Evolutionary conservation across 2,888 invertebrate species (phyloP).

Genomic region (Andrena camellia): DNA sequence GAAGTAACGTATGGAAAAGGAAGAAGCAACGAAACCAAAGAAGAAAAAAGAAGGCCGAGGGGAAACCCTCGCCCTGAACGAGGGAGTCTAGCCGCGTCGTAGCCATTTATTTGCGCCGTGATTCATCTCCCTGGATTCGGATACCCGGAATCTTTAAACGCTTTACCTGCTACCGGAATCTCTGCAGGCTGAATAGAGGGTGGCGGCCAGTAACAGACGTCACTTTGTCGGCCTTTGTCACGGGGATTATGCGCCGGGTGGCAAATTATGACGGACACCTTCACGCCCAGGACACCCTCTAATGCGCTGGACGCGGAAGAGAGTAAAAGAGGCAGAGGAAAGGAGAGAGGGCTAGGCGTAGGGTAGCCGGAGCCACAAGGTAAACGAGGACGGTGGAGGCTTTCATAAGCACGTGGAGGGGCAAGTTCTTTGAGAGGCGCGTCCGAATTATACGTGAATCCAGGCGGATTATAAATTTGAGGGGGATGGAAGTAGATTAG

Average conservation of each 20-base stretch:
- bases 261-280: constrained; percentile 80
- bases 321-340: constrained; percentile 3
- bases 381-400: constrained; percentile 11
- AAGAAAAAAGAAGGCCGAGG: not conserved
- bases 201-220: constrained; percentile 75
- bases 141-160: constrained; percentile 65
- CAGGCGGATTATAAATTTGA: constrained; percentile 48
- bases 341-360: not conserved
- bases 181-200: constrained; percentile 69
- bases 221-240: constrained; percentile 80
- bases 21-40: not conserved
- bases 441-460: constrained; percentile 51
- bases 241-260: constrained; percentile 79
- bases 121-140: constrained; percentile 61
- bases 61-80: not conserved
- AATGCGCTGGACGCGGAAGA: constrained; percentile 60
- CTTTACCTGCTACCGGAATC: constrained; percentile 78
- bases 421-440: constrained; percentile 48
- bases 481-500: constrained; percentile 44
- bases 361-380: not conserved
- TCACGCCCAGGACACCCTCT: constrained; percentile 73
- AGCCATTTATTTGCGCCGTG: constrained; percentile 58
- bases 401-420: constrained; percentile 42
- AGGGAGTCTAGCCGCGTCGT: constrained; percentile 11
- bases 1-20: not conserved